Evolutionary conservation across 1,140 invertebrate species (phyloP).

Genomic region (Euglossa dilemma): DNA sequence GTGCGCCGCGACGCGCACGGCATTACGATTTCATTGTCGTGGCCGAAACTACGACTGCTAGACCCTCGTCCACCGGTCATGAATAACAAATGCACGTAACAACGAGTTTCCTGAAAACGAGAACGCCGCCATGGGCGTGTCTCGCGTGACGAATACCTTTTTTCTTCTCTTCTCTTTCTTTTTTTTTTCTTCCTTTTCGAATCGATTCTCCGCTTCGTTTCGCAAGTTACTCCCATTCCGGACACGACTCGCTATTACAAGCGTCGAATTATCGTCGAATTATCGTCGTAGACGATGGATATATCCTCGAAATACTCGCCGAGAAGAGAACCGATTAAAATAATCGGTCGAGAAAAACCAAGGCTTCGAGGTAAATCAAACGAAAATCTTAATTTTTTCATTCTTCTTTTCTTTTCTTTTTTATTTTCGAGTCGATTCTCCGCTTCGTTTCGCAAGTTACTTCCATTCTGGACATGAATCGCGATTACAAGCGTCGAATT

Average conservation of each 20-base stretch:
- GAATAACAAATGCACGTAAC: constrained; percentile 65
- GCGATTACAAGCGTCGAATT: neutral
- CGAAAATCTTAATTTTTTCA: no score
- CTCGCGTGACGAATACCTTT: constrained; percentile 56
- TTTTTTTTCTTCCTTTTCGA: constrained; percentile 36
- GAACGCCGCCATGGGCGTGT: constrained; percentile 61
- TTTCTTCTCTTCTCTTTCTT: constrained; percentile 36
- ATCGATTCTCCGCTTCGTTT: constrained; percentile 46
- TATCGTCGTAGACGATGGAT: neutral
- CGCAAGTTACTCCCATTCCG: constrained; percentile 44
- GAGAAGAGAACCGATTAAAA: no score
- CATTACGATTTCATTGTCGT: constrained; percentile 44
- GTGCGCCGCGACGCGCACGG: constrained; percentile 46
- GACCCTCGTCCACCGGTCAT: constrained; percentile 50
- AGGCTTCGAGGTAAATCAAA: no score
- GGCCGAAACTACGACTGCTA: constrained; percentile 47
- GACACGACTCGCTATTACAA: constrained; percentile 1
- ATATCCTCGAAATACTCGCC: no score
- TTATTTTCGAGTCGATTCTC: constrained; percentile 48
- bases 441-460: constrained; percentile 44
- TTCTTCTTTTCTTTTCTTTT: constrained; percentile 36
- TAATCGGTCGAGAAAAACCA: no score
- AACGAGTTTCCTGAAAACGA: constrained; percentile 64
- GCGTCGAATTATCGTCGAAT: neutral
- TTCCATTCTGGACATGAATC: neutral